Evolutionary conservation across 2,888 invertebrate species (phyloP).

Genomic region (Caenorhabditis japonica): DNA sequence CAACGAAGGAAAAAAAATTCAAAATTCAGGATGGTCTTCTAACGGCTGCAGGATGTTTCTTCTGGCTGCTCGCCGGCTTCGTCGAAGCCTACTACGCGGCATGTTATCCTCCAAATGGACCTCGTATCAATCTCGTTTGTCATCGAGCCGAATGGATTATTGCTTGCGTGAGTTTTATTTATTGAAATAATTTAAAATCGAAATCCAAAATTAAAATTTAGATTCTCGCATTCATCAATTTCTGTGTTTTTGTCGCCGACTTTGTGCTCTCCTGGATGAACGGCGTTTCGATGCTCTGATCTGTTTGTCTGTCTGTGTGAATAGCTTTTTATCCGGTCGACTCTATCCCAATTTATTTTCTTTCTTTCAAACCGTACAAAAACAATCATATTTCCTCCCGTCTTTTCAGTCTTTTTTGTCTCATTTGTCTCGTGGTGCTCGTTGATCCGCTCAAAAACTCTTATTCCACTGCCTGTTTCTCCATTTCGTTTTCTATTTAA

Average conservation of each 20-base stretch:
- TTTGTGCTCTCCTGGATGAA: slow-evolving; percentile 69
- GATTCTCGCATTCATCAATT: slow-evolving; percentile 71
- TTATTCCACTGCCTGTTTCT: slow-evolving; percentile 13
- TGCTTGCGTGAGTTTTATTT: slow-evolving; percentile 54
- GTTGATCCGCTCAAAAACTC: slow-evolving; percentile 9
- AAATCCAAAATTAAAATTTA: slow-evolving; percentile 58
- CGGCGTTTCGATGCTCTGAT: slow-evolving; percentile 69
- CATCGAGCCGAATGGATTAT: slow-evolving; percentile 74
- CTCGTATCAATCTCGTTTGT: slow-evolving; percentile 69
- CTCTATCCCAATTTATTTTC: slow-evolving; percentile 3
- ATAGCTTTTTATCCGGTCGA: slow-evolving; percentile 34
- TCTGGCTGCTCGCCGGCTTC: slow-evolving; percentile 68
- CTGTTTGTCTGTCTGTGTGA: slow-evolving; percentile 13
- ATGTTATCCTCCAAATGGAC: slow-evolving; percentile 74
- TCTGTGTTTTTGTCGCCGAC: slow-evolving; percentile 69
- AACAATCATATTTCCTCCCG: too few relatives aligned
- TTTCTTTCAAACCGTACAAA: too few relatives aligned
- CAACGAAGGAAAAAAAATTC: too few relatives aligned
- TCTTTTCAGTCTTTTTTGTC: slow-evolving; percentile 6
- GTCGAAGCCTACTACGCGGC: slow-evolving; percentile 75
- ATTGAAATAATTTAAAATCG: not conserved
- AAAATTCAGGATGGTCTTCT: slow-evolving; percentile 66
- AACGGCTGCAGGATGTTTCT: slow-evolving; percentile 62
- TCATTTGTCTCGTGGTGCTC: slow-evolving; percentile 11
- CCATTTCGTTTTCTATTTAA: slow-evolving; percentile 3